phyloP scores from a whole-genome alignment of 2,797 vertebrate genomes.

The Acanthis flammea region DNA sequence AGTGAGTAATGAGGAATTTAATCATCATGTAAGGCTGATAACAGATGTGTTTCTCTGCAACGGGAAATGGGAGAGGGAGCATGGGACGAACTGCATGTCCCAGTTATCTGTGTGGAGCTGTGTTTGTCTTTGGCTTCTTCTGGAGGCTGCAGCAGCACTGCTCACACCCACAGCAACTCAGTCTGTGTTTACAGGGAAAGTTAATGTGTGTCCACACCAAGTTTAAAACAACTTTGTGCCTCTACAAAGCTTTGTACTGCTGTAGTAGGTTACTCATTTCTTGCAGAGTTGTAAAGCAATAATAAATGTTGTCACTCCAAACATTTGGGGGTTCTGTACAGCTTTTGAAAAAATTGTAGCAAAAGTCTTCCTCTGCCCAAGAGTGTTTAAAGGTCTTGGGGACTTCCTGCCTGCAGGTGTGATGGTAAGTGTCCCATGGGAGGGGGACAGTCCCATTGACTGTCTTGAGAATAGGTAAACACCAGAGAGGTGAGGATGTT shows the following conservation, averaged over 20 bases:
- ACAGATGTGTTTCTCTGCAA: background rate
- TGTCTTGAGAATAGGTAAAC: background rate
- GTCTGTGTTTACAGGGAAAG: background rate
- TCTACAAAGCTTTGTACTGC: background rate
- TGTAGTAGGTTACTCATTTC: background rate
- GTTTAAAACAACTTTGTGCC: background rate
- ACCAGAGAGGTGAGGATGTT: background rate
- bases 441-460: too few relatives aligned
- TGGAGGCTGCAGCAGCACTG: background rate
- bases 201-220: rapidly evolving
- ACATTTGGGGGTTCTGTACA: background rate
- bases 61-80: background rate
- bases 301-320: background rate
- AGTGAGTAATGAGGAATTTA: background rate
- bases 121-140: background rate
- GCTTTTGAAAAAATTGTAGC: background rate
- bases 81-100: rapidly evolving
- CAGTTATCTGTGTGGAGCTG: background rate
- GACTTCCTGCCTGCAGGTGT: background rate
- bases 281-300: background rate
- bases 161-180: rapidly evolving
- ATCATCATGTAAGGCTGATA: background rate
- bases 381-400: background rate
- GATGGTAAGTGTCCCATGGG: background rate
- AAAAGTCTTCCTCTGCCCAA: background rate